phyloP scores from a whole-genome alignment of 2,113 vertebrate genomes.

The Phalacrocorax pelagicus region DNA sequence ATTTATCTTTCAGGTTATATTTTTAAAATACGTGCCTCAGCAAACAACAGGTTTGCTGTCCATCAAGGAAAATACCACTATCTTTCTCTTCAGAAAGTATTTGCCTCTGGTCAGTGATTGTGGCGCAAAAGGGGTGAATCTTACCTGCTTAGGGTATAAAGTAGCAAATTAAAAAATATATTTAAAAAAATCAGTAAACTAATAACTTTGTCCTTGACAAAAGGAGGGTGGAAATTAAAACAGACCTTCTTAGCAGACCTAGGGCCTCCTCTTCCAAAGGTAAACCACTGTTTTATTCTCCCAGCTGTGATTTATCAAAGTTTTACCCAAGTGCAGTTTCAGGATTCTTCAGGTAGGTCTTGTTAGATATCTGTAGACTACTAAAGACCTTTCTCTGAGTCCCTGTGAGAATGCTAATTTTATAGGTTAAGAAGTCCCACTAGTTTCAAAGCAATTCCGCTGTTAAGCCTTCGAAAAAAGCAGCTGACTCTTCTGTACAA shows the following conservation, averaged over 20 bases:
- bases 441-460: not conserved
- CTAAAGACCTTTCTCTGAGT: not conserved
- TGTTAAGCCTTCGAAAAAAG: slow-evolving; percentile 6
- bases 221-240: not conserved
- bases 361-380: not conserved
- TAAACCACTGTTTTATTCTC: not conserved
- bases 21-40: not conserved
- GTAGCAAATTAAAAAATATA: not conserved
- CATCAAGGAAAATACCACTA: not conserved
- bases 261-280: not conserved
- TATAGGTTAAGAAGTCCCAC: not conserved
- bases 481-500: not conserved
- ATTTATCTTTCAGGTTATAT: not conserved
- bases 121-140: not conserved
- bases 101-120: not conserved
- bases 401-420: not conserved
- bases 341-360: not conserved
- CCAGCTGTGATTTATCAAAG: not conserved
- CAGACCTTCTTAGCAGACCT: not conserved
- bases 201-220: not conserved
- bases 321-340: not conserved
- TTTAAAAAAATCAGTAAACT: not conserved
- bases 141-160: not conserved
- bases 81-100: not conserved
- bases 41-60: not conserved